Base-by-base conservation (phyloP, 2,113 vertebrate species). In the Cygnus buccinator region DNA sequence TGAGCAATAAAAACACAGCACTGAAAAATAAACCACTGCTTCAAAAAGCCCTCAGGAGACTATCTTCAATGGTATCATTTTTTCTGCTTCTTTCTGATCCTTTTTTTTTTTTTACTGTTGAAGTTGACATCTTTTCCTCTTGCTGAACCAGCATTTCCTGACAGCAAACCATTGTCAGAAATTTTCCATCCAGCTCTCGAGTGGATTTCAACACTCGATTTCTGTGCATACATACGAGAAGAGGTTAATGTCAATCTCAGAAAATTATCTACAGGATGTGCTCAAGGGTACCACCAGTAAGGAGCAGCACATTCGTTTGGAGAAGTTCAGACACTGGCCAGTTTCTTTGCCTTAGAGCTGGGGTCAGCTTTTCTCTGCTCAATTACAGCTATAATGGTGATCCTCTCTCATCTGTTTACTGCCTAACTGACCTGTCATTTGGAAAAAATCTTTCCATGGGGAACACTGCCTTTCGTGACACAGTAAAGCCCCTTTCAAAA, bases 141-240 rank as follows among this genome's bases (percentile, higher is more conserved):
- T 94, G 90, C 91, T 96, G 96, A 96, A 93, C 84, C 84, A 96
- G 93, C 95, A 89, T 76, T 95, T 94, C 91, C 96, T 94, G 91
- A 94, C 18, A 72, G 88, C 33, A 90, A 91, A 89, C 57, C 73
- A 84, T 90, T 73, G 92, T 94, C 86, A 92, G 76, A 94, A 96
- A 91, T 78, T 96, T 96, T 95, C 96, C 94, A 50, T 78, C 74
- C 77, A 94, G 77, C 80, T 84, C 81, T 93, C 31, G 52, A 89
- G 79, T 72, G 55, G n/a, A 91, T 95, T 96, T 95, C 93, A 94
- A 85, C 93, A 96, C 90, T 87, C 20, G 0, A 14, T 73, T 61
- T 19, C 90, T 65, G 22, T 84, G 28, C 15, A 18, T 52, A 44
- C 77, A 84, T 58, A 76, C 12, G 63, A 74, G 73, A 89, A 84